These are phyloP conservation scores for Thinocorus orbignyianus DNA, from an alignment of 2,113 vertebrate species.

Conservation along the genomic window DNA sequence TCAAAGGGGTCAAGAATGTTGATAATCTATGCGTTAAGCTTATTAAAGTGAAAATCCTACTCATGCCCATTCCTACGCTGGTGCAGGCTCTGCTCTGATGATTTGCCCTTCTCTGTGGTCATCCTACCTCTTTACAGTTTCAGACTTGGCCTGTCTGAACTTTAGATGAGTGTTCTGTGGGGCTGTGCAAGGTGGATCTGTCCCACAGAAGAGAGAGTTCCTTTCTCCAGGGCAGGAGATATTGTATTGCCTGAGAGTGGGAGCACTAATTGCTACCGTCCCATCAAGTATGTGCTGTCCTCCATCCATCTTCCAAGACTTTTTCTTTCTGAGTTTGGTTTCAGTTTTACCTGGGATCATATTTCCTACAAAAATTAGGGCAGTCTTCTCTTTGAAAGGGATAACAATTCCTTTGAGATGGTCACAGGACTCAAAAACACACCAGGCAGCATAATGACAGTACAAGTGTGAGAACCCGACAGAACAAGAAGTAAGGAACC, in stretches of 20 bases:
- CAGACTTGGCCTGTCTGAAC: neutral
- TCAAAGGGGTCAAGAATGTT: neutral
- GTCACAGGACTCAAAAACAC: neutral
- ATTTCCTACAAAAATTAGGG: neutral
- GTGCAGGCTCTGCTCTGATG: neutral
- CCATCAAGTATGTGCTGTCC: neutral
- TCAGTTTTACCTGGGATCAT: neutral
- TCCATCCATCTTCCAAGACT: neutral
- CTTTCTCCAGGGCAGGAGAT: neutral
- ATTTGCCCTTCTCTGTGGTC: neutral
- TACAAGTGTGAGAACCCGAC: neutral
- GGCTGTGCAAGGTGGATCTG: neutral
- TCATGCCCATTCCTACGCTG: neutral
- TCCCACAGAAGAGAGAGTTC: neutral
- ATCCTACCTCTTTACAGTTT: neutral
- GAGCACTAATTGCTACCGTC: neutral
- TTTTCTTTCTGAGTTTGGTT: neutral
- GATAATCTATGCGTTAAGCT: neutral
- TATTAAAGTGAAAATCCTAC: neutral
- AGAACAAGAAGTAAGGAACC: neutral
- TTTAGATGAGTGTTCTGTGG: neutral
- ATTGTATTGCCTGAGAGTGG: fast-evolving
- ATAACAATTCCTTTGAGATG: neutral
- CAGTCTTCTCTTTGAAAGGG: neutral
- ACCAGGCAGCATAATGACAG: neutral